Conservation (phyloP, 2,113 vertebrate genomes). For the Spizaetus ornatus region DNA sequence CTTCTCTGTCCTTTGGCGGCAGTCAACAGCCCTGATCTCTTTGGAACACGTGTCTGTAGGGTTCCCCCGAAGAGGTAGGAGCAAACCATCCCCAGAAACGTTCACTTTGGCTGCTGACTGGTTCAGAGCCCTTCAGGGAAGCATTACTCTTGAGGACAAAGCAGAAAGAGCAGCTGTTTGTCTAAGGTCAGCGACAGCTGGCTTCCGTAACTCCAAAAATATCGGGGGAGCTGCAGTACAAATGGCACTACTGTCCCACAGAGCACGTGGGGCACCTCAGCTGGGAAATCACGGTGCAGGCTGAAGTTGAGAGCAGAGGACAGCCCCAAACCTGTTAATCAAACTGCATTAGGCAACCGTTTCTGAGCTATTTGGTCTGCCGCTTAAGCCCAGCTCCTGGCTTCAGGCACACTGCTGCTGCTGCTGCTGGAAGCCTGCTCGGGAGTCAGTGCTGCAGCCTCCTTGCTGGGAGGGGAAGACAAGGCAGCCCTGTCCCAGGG, state of each 20-base stretch:
- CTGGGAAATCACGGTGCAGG: rapidly evolving
- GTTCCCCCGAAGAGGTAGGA: constrained; percentile 42
- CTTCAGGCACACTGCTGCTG: background rate
- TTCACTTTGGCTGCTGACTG: background rate
- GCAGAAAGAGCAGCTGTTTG: background rate
- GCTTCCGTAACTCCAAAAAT: background rate
- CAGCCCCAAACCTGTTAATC: background rate
- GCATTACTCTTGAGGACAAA: background rate
- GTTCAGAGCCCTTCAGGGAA: background rate
- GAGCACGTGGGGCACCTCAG: background rate
- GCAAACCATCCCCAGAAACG: constrained; percentile 6
- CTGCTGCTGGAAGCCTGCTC: background rate
- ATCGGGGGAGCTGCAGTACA: rapidly evolving
- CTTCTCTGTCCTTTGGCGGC: constrained; percentile 22
- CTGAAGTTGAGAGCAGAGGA: background rate
- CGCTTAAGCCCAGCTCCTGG: background rate
- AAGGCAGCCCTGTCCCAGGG: background rate
- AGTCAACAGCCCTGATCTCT: constrained; percentile 31
- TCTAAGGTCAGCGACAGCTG: background rate
- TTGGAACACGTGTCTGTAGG: constrained; percentile 42
- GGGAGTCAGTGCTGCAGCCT: background rate
- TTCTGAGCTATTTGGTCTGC: background rate
- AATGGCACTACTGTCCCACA: background rate
- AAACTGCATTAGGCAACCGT: background rate
- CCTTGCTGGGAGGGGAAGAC: background rate